Evolutionary conservation across 2,888 invertebrate species (phyloP), one percentile per base, ranked within the genome.

Genomic region (Gasteruption jaculator): DNA sequence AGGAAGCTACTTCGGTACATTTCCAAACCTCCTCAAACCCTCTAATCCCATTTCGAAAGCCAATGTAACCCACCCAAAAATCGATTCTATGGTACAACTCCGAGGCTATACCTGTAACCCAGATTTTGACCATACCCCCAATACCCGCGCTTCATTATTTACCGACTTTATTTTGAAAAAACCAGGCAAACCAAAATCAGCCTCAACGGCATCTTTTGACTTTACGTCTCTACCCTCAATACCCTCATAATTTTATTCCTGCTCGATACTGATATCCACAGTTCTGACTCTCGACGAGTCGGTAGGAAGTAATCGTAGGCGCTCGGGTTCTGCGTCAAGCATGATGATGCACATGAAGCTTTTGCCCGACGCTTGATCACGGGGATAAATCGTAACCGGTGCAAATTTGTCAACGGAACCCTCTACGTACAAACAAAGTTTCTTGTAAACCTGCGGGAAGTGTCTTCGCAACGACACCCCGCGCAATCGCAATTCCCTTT

Each of bases 281-380:
- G 80, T 82, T 43, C 74, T 73, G 31, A 80, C 78, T 46, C 76
- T 74, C 18, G 76, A 76, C 43, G 80, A 80, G 45, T 80, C 77
- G 0, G 76, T 78, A 16, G 81, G 77, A 27, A 78, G 71, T 52
- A 79, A 71, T 53, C 79, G 77, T 38, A 82, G 73, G 49, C 76
- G 75, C 52, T 80, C 78, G 3, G 77, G 75, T 52, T 85, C 85
- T 39, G 82, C 80, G 57, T 91, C 90, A 14, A 91, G 86, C 86
- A 91, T 91, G 48, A 92, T 90, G 51, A 92, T 85, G 71, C 91
- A 92, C 80, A 91, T 86, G 66, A 92, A 91, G 45, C 85, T 84
- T 65, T 83, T 83, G 3, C 91, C 91, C 22, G 85, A 87, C 24
- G 78, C 77, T 48, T 80, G 80, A 65, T 92, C 90, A 47, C 82